Conservation (phyloP, 2,888 invertebrate species). For the Volucella zonaria region DNA sequence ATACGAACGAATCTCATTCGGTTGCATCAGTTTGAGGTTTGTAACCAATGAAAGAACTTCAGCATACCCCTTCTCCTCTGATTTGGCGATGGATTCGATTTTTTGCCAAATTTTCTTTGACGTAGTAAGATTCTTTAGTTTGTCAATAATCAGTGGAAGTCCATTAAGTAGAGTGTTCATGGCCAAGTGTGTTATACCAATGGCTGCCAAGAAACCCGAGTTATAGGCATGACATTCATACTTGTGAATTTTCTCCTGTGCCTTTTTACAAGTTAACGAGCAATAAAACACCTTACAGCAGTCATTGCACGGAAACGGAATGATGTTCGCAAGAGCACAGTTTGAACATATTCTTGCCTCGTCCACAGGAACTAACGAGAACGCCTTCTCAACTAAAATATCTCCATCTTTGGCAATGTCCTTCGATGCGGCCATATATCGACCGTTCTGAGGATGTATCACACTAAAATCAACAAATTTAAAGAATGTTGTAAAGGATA, state of each 20-base stretch:
- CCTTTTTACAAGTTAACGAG: conserved; percentile 85
- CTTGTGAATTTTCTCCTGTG: conserved; percentile 85
- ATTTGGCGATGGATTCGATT: conserved; percentile 78
- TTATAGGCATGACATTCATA: conserved; percentile 89
- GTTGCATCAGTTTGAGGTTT: conserved; percentile 87
- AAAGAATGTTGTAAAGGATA: not conserved
- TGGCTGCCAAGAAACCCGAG: conserved; percentile 86
- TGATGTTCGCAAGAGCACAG: conserved; percentile 86
- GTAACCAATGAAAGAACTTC: conserved; percentile 83
- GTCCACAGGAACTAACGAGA: conserved; percentile 88
- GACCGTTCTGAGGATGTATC: conserved; percentile 71
- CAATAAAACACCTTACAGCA: conserved; percentile 89
- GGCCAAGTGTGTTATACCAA: conserved; percentile 92
- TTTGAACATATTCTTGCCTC: conserved; percentile 86
- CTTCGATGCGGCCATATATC: conserved; percentile 83
- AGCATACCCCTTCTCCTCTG: conserved; percentile 60
- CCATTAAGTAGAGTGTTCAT: conserved; percentile 86
- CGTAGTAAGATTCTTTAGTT: conserved; percentile 43
- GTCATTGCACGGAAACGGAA: conserved; percentile 87
- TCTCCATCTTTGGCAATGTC: conserved; percentile 87
- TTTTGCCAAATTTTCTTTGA: conserved; percentile 75
- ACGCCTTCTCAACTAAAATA: conserved; percentile 91
- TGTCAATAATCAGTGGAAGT: conserved; percentile 83
- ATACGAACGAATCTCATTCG: conserved; percentile 88
- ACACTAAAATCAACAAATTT: conserved; percentile 1